A percentile compares a stretch with the other conserved stretches of the same genome.
Evolutionary conservation across 2,113 vertebrate genomes (phyloP).

Genomic region (Gobius niger): DNA sequence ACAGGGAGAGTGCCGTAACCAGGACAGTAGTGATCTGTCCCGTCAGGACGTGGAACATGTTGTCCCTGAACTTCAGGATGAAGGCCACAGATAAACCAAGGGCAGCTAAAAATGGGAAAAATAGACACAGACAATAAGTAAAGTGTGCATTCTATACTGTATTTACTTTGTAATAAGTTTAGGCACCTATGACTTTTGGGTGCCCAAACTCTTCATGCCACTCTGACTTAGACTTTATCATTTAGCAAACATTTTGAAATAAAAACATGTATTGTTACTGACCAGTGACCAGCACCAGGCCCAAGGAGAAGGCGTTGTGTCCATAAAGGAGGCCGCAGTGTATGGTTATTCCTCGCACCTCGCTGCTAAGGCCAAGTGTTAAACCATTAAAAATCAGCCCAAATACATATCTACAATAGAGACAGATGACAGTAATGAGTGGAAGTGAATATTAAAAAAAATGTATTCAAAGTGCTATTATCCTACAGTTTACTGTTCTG

Average conservation of each 20-base stretch:
- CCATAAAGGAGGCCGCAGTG: conserved; percentile 93
- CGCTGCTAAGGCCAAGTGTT: conserved; percentile 78
- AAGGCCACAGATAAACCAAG: conserved; percentile 94
- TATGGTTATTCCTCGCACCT: conserved; percentile 79
- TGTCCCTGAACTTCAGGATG: conserved; percentile 97
- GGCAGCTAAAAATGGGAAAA: conserved; percentile 72
- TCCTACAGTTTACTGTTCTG: conserved; percentile 94
- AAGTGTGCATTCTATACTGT: background rate
- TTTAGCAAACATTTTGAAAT: background rate
- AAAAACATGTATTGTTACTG: conserved; percentile 14
- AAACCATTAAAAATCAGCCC: conserved; percentile 90
- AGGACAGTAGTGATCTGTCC: conserved; percentile 93
- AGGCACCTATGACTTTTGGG: too few relatives aligned
- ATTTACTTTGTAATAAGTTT: too few relatives aligned
- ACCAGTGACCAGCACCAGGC: conserved; percentile 88
- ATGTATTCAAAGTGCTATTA: background rate
- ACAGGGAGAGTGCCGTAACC: conserved; percentile 85
- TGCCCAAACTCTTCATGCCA: too few relatives aligned
- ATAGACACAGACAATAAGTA: background rate
- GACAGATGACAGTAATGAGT: background rate
- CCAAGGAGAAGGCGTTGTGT: conserved; percentile 87
- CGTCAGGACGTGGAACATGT: conserved; percentile 98
- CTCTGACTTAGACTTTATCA: too few relatives aligned
- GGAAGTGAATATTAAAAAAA: fast-evolving
- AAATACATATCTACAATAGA: conserved; percentile 74